Evolutionary conservation across 2,797 vertebrate species (phyloP).

Genomic region (Mastacembelus armatus): DNA sequence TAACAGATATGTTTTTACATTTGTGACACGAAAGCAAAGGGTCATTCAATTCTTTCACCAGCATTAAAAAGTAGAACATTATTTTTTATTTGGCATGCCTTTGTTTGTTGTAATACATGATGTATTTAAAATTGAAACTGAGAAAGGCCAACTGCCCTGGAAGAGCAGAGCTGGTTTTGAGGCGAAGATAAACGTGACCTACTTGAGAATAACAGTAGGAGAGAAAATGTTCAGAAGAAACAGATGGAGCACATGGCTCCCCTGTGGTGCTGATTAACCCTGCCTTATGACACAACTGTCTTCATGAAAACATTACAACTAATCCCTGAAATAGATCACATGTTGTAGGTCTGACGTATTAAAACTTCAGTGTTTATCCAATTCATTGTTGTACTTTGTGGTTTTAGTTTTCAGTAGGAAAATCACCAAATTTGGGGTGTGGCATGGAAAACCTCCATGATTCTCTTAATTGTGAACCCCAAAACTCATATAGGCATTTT

Average conservation of each 20-base stretch:
- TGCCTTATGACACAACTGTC: constrained; percentile 51
- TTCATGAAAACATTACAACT: constrained; percentile 33
- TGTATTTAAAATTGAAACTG: constrained; percentile 16
- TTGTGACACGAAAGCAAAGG: constrained; percentile 13
- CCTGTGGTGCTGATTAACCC: constrained; percentile 58
- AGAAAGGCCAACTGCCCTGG: not conserved
- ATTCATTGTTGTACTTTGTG: constrained; percentile 31
- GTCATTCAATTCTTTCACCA: constrained; percentile 13
- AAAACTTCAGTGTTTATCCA: constrained; percentile 23
- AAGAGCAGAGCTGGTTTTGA: constrained; percentile 12
- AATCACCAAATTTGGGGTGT: constrained; percentile 55
- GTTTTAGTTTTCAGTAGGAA: constrained; percentile 50
- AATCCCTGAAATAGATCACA: constrained; percentile 29
- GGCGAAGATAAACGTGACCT: constrained; percentile 38
- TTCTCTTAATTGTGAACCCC: constrained; percentile 42
- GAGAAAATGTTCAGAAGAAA: constrained; percentile 38
- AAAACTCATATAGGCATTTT: constrained; percentile 33
- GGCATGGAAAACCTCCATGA: constrained; percentile 48
- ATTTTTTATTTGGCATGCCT: constrained; percentile 15
- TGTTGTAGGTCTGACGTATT: constrained; percentile 21
- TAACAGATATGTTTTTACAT: constrained; percentile 12
- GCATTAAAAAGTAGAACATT: constrained; percentile 1
- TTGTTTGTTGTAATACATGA: constrained; percentile 15
- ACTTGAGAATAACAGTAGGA: constrained; percentile 32
- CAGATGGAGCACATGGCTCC: constrained; percentile 58